A percentile compares a stretch with the other conserved stretches of the same genome.
Conservation (phyloP, 2,888 invertebrate species). For the Polyommatus icarus region DNA sequence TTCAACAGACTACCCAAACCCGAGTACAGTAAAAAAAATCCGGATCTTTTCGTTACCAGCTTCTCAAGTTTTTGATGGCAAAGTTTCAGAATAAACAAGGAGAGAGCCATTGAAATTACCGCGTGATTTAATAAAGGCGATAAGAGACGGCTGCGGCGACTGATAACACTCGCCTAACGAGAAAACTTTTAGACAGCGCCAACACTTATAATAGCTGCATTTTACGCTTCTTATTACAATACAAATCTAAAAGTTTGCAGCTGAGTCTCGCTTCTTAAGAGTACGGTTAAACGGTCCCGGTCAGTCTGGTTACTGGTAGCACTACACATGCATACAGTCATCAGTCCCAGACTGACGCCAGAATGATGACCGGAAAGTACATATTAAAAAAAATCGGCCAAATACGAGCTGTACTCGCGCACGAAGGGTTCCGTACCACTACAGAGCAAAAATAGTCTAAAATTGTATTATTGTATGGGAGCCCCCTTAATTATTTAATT, state of each 20-base stretch:
- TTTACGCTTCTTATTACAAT: constrained; percentile 1
- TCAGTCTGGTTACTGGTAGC: no score
- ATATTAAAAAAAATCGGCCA: no score
- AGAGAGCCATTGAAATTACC: constrained; percentile 12
- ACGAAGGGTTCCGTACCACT: no score
- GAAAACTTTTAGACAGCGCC: not conserved
- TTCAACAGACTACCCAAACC: no score
- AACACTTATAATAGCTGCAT: not conserved
- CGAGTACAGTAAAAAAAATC: not conserved
- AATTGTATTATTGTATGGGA: no score
- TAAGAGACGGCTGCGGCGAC: not conserved
- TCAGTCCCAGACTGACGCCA: no score
- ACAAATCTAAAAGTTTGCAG: not conserved
- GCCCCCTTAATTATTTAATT: no score
- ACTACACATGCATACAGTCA: no score
- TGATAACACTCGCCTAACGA: not conserved
- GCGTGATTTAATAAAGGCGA: constrained; percentile 23
- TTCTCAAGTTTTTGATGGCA: constrained; percentile 7
- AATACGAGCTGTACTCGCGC: no score
- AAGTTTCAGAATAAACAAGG: constrained; percentile 19
- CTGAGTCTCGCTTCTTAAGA: not conserved
- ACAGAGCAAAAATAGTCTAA: no score
- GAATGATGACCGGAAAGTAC: no score
- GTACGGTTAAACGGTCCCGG: not conserved
- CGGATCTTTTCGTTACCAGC: not conserved